Evolutionary conservation across 2,888 invertebrate genomes (phyloP).

Genomic region (Pinctada fucata): DNA sequence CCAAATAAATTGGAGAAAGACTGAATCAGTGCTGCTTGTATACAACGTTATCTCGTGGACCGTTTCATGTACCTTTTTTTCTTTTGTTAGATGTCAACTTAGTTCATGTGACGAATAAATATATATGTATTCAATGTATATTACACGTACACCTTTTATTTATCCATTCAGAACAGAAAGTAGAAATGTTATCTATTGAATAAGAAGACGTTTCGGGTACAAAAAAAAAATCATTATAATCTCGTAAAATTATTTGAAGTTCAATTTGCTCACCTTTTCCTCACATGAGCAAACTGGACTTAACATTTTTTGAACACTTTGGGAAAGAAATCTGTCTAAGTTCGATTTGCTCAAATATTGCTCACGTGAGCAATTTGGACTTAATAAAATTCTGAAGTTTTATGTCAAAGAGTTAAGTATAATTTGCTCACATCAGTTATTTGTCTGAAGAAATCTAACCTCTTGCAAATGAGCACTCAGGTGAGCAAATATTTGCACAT

Average conservation of each 20-base stretch:
- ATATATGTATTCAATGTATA: too few species aligned
- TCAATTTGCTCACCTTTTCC: conserved; percentile 21
- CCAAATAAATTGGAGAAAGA: conserved; percentile 6
- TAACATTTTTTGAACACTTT: conserved; percentile 1
- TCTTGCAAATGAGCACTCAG: conserved; percentile 12
- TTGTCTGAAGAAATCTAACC: not conserved
- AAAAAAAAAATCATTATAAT: too few species aligned
- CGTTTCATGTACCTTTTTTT: too few species aligned
- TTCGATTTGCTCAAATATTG: conserved; percentile 24
- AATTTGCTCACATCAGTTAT: too few species aligned
- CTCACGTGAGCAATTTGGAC: conserved; percentile 21
- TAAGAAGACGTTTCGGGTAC: too few species aligned
- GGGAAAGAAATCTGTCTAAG: conserved; percentile 6
- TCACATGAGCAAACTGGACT: conserved; percentile 19
- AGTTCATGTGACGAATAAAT: too few species aligned
- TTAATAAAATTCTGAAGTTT: not conserved
- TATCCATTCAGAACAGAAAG: too few species aligned
- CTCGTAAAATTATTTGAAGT: not conserved
- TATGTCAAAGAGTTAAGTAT: too few species aligned
- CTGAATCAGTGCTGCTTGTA: not conserved
- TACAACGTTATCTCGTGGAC: too few species aligned
- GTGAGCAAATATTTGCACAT: conserved; percentile 18
- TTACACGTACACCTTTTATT: too few species aligned
- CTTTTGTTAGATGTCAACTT: too few species aligned
- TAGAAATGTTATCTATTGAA: too few species aligned